Conservation (phyloP, 2,113 vertebrate genomes). For the Pseudorhombus dupliciocellatus region DNA sequence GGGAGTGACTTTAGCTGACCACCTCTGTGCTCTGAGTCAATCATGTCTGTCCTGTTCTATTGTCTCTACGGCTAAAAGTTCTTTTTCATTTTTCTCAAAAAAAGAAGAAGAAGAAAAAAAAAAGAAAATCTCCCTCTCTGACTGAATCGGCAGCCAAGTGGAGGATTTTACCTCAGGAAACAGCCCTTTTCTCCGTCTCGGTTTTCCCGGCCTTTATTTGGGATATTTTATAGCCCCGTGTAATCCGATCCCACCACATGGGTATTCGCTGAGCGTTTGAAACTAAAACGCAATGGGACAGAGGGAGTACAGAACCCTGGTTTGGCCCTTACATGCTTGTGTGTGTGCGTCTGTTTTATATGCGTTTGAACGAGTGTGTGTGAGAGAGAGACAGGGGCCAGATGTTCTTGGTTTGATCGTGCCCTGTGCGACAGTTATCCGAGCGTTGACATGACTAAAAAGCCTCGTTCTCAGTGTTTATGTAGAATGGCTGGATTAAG, state of each 20-base stretch:
- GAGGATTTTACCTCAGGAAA: constrained; percentile 74
- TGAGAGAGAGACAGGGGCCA: constrained; percentile 61
- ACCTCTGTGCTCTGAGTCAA: constrained; percentile 57
- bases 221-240: constrained; percentile 80
- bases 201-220: constrained; percentile 79
- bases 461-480: constrained; percentile 62
- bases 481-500: constrained; percentile 56
- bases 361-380: constrained; percentile 48
- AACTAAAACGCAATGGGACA: constrained; percentile 76
- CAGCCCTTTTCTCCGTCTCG: constrained; percentile 60
- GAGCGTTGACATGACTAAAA: constrained; percentile 70
- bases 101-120: neutral
- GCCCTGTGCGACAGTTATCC: constrained; percentile 65
- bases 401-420: constrained; percentile 77
- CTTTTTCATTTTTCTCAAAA: neutral
- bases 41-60: constrained; percentile 66
- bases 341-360: constrained; percentile 64
- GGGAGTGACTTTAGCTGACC: constrained; percentile 63
- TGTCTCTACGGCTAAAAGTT: constrained; percentile 61
- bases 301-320: constrained; percentile 72
- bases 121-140: constrained; percentile 50
- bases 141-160: constrained; percentile 66
- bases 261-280: constrained; percentile 80
- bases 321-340: constrained; percentile 60
- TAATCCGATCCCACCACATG: constrained; percentile 76